A percentile compares a stretch with the other conserved stretches of the same genome.
Evolutionary conservation across 2,113 vertebrate genomes (phyloP).

Genomic region (Corythaixoides concolor): DNA sequence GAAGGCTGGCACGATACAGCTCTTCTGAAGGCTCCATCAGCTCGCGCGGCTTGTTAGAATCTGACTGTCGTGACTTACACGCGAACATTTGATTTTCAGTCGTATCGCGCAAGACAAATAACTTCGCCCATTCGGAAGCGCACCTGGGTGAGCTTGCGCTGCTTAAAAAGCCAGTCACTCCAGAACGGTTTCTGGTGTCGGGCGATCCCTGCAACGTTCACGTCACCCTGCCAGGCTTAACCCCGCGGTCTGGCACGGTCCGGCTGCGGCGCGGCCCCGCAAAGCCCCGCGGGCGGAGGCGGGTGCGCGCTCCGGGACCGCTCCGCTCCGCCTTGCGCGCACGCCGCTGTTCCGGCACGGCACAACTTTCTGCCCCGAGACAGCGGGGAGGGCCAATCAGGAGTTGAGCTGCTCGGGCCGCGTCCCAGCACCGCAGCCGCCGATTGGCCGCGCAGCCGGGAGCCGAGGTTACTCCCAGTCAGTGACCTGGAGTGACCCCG

Average conservation of each 20-base stretch:
- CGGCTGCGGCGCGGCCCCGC: rapidly evolving
- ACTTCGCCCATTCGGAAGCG: not conserved
- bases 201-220: rapidly evolving
- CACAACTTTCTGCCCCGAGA: constrained; percentile 45
- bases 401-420: constrained; percentile 13
- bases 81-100: not conserved
- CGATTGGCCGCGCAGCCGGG: constrained; percentile 33
- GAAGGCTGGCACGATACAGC: not conserved
- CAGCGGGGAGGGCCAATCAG: constrained; percentile 49
- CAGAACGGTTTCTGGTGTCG: not conserved
- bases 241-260: rapidly evolving
- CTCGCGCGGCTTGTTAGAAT: not conserved
- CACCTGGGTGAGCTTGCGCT: not conserved
- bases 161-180: not conserved
- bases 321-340: no score
- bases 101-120: not conserved
- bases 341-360: not conserved
- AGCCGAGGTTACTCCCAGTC: constrained; percentile 70
- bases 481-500: constrained; percentile 63
- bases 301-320: no score
- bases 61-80: rapidly evolving
- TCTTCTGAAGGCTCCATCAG: not conserved
- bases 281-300: no score
- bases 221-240: not conserved
- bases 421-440: constrained; percentile 35